Evolutionary conservation across 2,113 vertebrate genomes (phyloP).

Genomic region (Psephotus haematonotus): DNA sequence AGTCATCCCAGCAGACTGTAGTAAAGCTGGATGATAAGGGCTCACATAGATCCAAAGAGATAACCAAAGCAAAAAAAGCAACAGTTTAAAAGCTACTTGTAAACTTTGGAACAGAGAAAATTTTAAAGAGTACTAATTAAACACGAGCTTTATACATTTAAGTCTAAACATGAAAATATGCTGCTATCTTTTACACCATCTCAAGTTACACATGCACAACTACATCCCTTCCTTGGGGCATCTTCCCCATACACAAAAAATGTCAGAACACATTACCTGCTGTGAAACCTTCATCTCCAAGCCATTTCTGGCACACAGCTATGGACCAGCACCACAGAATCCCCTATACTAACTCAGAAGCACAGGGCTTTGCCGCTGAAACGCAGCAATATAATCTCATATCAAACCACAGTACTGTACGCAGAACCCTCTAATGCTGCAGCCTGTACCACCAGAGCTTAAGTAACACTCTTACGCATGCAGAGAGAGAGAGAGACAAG

Average conservation of each 20-base stretch:
- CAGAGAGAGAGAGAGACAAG: not conserved
- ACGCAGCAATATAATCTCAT: rapidly evolving
- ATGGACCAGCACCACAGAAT: not conserved
- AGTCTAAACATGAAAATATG: not conserved
- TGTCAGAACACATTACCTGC: not conserved
- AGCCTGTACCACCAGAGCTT: not conserved
- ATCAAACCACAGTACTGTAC: not conserved
- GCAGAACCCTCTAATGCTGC: not conserved
- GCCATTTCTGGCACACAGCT: not conserved
- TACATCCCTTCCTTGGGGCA: not conserved
- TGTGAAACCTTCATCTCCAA: not conserved
- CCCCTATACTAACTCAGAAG: not conserved
- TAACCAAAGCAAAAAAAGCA: not conserved
- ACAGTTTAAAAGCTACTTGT: not conserved
- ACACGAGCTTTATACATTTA: not conserved
- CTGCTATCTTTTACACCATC: not conserved
- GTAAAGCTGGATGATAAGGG: not conserved
- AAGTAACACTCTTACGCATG: not conserved
- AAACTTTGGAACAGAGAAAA: not conserved
- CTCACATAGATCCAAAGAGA: not conserved
- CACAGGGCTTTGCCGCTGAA: not conserved
- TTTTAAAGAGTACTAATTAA: not conserved
- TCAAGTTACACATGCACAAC: not conserved
- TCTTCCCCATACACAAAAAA: not conserved
- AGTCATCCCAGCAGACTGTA: not conserved